Percentiles rank a stretch among this genome's conserved stretches.
Evolutionary conservation across 2,797 vertebrate species (phyloP).

Genomic region (Neomorphus geoffroyi): DNA sequence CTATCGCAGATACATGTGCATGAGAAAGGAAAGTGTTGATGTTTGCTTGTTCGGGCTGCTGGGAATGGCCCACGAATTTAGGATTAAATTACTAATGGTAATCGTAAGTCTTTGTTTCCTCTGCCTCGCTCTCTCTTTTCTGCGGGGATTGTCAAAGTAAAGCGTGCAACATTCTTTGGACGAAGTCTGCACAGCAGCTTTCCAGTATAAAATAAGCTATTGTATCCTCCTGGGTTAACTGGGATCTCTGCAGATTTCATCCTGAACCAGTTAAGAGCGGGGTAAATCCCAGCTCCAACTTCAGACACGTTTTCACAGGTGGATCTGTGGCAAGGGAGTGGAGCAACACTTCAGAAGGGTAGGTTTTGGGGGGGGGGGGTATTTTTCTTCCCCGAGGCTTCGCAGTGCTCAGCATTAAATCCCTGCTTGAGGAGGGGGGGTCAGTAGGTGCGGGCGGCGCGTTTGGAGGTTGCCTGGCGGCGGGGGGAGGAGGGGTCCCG

Average conservation of each 20-base stretch:
- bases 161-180: background rate
- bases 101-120: constrained; percentile 14
- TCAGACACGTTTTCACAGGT: background rate
- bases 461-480: background rate
- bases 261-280: background rate
- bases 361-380: background rate
- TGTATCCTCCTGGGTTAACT: background rate
- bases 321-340: constrained; percentile 1
- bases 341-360: constrained; percentile 40
- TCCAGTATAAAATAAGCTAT: background rate
- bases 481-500: too few relatives aligned
- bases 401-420: background rate
- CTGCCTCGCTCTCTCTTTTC: background rate
- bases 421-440: background rate
- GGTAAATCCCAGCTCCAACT: background rate
- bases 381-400: background rate
- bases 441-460: background rate
- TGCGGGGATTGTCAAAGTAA: background rate
- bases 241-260: background rate
- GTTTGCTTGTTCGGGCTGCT: constrained; percentile 83
- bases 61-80: constrained; percentile 88
- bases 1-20: constrained; percentile 86
- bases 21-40: constrained; percentile 87
- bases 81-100: constrained; percentile 82
- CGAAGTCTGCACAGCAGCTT: background rate